Evolutionary conservation across 2,113 vertebrate species (phyloP), one percentile per base, ranked within the genome.

Genomic region (cat (Felis catus)): DNA sequence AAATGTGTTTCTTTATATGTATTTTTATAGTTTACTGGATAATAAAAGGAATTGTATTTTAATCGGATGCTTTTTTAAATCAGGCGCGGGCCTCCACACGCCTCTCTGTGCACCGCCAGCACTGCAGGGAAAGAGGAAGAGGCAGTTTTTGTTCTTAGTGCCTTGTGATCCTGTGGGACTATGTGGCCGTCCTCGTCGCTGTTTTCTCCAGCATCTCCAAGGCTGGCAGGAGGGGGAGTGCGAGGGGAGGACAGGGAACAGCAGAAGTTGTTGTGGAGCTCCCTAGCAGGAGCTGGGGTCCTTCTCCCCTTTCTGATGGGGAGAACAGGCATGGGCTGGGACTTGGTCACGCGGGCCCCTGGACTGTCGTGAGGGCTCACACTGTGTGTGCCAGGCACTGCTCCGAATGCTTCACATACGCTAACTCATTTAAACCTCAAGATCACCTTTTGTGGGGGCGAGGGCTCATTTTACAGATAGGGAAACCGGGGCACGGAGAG

Each of bases 1-100:
- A 91, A 58, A 11, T 4, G 33, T 71, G 8, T 15, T 39, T 79
- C 66, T 88, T 82, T 68, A 25, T 73, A 27, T 19, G 70, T 81
- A 18, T 93, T 78, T 96, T 89, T 86, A 91, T 9, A 36, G 53
- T 86, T 96, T 96, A 82, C 94, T 79, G 83, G 79, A 29, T 80
- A 85, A 74, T 68, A 71, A 86, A 36, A 91, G 66, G 90, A 11
- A 33, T 1, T 3, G n/a, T 18, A 12, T n/a, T 61, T 53, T 48
- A 33, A 85, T 76, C 0, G 1, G 70, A 63, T 29, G 36, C 27
- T 55, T 36, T 27, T 21, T 74, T 15, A 27, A 68, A 53, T 18
- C 4, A 0, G 58, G 36, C 3, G 14, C 63, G 21, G 36, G 0
- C 15, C 73, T 10, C 27, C 58, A 2, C 36, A 0, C 29, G 31